These are phyloP conservation scores for Intellagama lesueurii DNA, from an alignment of 2,797 vertebrate genomes.

Conservation along the genomic window DNA sequence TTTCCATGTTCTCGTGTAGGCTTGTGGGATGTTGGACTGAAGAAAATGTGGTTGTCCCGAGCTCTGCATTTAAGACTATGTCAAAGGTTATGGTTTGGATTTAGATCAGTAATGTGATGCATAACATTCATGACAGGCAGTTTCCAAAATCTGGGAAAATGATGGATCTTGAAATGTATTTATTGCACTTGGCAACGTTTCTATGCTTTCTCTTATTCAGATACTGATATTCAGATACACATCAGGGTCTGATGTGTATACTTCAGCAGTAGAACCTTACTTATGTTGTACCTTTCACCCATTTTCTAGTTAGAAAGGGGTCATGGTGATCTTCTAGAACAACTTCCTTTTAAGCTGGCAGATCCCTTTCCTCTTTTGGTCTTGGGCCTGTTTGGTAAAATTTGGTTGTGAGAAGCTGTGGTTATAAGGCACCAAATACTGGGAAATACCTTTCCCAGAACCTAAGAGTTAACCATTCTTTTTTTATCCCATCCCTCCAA, in stretches of 20 bases:
- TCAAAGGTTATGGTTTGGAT: background rate
- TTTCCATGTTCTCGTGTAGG: background rate
- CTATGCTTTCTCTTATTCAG: background rate
- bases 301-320: slow-evolving; percentile 3
- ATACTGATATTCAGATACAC: no score
- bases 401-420: background rate
- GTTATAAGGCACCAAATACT: background rate
- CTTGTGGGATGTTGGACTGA: background rate
- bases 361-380: background rate
- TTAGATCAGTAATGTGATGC: background rate
- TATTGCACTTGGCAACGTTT: background rate
- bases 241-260: background rate
- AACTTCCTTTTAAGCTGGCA: background rate
- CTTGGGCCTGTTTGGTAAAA: background rate
- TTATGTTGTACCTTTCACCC: background rate
- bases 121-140: background rate
- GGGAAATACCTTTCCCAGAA: background rate
- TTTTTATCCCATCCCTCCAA: no score
- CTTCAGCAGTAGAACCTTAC: background rate
- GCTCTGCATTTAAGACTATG: background rate
- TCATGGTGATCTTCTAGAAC: slow-evolving; percentile 1
- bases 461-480: background rate
- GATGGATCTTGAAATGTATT: background rate
- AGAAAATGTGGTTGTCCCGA: background rate
- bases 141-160: background rate